Conservation (phyloP, 2,113 vertebrate species). For the Uria lomvia region DNA sequence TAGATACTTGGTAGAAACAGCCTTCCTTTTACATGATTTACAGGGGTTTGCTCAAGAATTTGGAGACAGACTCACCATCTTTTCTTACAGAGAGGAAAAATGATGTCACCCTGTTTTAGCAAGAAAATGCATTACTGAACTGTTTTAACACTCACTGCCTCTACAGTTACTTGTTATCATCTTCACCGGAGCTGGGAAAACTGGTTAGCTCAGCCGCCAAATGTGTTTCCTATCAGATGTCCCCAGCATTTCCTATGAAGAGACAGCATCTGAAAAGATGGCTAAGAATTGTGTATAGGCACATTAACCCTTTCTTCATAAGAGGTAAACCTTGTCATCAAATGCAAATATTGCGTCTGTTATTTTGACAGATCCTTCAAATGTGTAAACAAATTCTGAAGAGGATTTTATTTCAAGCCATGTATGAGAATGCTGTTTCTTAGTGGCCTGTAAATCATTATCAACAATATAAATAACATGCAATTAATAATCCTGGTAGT, state of each 20-base stretch:
- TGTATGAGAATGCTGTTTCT: neutral
- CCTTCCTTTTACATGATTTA: neutral
- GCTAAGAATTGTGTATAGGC: neutral
- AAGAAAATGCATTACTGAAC: neutral
- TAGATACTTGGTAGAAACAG: neutral
- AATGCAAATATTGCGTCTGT: neutral
- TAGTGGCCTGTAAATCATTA: neutral
- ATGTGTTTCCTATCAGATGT: neutral
- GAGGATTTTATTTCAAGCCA: neutral
- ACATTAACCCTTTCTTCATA: neutral
- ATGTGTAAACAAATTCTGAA: neutral
- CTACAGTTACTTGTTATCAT: neutral
- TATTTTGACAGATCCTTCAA: neutral
- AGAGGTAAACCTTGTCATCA: neutral
- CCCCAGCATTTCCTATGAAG: neutral
- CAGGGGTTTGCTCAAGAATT: neutral
- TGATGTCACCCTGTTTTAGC: neutral
- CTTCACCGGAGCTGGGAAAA: neutral
- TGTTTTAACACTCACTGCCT: neutral
- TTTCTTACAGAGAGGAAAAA: neutral
- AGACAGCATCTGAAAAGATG: neutral
- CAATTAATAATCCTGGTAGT: neutral
- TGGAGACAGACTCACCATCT: neutral
- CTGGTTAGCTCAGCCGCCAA: neutral
- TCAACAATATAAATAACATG: neutral